A percentile compares a stretch with the other conserved stretches of the same genome.
Evolutionary conservation across 1,140 invertebrate genomes (phyloP).

Genomic region (Dendrolimus punctatus): DNA sequence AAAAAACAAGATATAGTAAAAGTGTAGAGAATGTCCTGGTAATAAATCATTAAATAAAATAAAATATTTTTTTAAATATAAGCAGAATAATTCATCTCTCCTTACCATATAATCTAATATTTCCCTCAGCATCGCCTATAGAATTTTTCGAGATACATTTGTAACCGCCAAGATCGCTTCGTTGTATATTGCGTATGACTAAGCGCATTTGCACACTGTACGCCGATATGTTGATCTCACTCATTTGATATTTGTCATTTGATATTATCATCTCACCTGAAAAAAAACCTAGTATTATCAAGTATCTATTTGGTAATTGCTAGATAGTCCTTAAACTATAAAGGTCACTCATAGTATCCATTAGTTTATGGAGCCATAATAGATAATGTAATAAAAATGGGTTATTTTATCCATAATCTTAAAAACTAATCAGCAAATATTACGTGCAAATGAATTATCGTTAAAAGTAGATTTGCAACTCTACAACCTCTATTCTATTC

Average conservation of each 20-base stretch:
- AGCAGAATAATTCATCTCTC: not conserved
- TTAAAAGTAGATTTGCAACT: no score
- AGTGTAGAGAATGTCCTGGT: not conserved
- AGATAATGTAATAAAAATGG: no score
- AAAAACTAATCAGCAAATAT: no score
- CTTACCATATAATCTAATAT: conserved; percentile 90
- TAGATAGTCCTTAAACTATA: no score
- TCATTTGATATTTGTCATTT: conserved; percentile 86
- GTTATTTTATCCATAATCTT: no score
- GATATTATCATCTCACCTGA: conserved; percentile 90
- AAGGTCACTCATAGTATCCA: no score
- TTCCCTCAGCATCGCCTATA: conserved; percentile 89
- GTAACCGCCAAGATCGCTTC: conserved; percentile 88
- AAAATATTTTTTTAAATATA: conserved; percentile 1
- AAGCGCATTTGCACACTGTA: conserved; percentile 88
- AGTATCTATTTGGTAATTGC: conserved; percentile 1
- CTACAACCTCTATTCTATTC: no score
- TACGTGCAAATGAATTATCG: no score
- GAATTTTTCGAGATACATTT: conserved; percentile 95
- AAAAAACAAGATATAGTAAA: no score
- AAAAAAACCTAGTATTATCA: conserved; percentile 23
- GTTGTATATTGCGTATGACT: conserved; percentile 81
- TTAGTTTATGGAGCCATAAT: no score
- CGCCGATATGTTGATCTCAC: conserved; percentile 80
- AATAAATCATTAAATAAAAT: conserved; percentile 5